Evolutionary conservation across 2,797 vertebrate species (phyloP).

Genomic region (Botia almorhae): DNA sequence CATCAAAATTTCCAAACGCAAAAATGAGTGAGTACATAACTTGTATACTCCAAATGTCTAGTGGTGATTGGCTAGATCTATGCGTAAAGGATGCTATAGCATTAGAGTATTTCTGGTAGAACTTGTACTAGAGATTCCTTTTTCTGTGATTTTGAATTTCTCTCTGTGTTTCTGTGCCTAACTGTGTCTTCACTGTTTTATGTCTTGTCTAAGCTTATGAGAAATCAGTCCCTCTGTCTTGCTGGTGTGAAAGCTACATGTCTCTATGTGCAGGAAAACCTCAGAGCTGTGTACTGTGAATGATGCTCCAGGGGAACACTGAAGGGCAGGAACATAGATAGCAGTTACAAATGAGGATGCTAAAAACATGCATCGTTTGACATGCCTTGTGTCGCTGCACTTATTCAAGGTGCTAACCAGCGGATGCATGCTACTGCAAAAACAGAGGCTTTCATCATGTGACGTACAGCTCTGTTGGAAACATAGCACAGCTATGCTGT

Average conservation of each 20-base stretch:
- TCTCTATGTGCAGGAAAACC: slow-evolving; percentile 55
- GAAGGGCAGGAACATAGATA: slow-evolving; percentile 62
- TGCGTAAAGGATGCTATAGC: no score
- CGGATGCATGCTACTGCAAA: background rate
- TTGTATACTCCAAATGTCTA: no score
- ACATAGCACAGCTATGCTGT: background rate
- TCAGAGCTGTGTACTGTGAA: slow-evolving; percentile 63
- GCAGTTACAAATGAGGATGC: slow-evolving; percentile 52
- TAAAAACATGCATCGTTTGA: slow-evolving; percentile 25
- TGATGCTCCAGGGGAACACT: slow-evolving; percentile 63
- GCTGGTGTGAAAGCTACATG: slow-evolving; percentile 50
- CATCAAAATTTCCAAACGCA: no score
- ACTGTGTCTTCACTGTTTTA: background rate
- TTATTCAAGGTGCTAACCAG: slow-evolving; percentile 26
- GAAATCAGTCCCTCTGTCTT: background rate
- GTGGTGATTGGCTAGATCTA: no score
- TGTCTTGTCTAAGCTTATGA: background rate
- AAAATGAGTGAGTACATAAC: no score
- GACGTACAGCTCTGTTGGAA: slow-evolving; percentile 1
- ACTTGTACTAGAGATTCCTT: slow-evolving; percentile 23
- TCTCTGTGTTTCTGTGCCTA: slow-evolving; percentile 43
- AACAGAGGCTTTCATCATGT: slow-evolving; percentile 2
- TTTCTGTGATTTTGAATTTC: slow-evolving; percentile 60
- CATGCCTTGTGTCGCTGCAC: slow-evolving; percentile 20
- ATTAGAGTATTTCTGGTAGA: no score